These are phyloP conservation scores for Philaenus spumarius DNA, from an alignment of 1,140 invertebrate genomes.

Conservation along the genomic window DNA sequence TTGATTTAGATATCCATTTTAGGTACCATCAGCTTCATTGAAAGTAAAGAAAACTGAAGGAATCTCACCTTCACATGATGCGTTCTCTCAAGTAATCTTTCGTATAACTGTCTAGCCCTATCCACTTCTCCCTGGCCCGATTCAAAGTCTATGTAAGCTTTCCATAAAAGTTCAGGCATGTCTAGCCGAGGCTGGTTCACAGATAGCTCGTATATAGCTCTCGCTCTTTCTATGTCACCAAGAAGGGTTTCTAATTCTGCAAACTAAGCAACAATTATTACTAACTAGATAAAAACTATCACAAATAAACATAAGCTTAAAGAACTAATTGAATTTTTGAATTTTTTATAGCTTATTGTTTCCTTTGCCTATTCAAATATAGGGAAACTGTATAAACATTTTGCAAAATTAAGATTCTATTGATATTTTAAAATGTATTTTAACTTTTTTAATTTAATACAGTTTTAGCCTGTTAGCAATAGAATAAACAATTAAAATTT, in stretches of 20 bases:
- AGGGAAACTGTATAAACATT: neutral
- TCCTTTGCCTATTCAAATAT: too few relatives aligned
- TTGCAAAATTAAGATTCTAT: neutral
- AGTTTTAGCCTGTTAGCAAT: too few relatives aligned
- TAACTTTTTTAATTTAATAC: neutral
- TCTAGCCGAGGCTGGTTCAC: conserved; percentile 87
- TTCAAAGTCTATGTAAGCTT: conserved; percentile 99
- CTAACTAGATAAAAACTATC: neutral
- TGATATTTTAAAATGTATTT: neutral
- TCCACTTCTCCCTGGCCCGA: conserved; percentile 88
- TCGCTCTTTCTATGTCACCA: conserved; percentile 85
- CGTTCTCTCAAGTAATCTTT: conserved; percentile 89
- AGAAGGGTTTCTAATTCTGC: conserved; percentile 95
- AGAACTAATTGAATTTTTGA: neutral
- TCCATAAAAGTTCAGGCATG: conserved; percentile 99
- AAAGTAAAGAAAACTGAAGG: too few relatives aligned
- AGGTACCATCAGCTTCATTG: too few relatives aligned
- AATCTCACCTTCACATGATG: conserved; percentile 88
- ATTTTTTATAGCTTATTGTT: too few relatives aligned
- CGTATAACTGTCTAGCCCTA: conserved; percentile 82
- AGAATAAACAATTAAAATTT: too few relatives aligned
- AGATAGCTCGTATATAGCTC: conserved; percentile 93
- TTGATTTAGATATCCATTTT: too few relatives aligned
- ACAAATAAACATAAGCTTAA: neutral
- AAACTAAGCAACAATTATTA: conserved; percentile 51